Evolutionary conservation across 2,888 invertebrate species (phyloP), one percentile per base, ranked within the genome.

Genomic region (Pristionchus mayeri): DNA sequence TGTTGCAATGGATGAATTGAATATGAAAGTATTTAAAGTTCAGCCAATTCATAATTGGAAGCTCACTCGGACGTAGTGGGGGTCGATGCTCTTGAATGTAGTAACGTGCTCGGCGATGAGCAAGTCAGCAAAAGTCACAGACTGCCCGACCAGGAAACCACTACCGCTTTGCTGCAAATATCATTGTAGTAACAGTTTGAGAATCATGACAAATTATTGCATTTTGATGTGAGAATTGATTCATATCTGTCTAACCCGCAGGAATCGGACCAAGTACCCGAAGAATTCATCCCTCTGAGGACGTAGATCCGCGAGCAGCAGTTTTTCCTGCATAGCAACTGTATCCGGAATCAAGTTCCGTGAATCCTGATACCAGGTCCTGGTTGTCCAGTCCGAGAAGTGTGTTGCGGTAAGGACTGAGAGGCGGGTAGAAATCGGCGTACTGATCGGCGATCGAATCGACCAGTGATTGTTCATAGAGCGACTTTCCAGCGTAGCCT

Each of bases 101-200:
- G 84, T 50, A n/a, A 84, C 84, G 54, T 84, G 84, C 44, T 84
- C 84, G 4, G 84, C 84, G 6, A 84, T 50, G 21, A 84, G 71
- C 24, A 84, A 54, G 54, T 84, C 84, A 21, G 75, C 84, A 18
- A 16, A 84, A 11, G 84, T 84, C 16, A 84, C 84, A 3, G 84
- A 37, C 37, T 84, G 44, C 2, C 84, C 84, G 7, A 84, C 84
- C 37, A 84, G 84, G 75, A 84, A 84, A 3, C 84, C 84, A 37
- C 71, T 75, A n/a, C 75, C 52, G 75, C 75, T 84, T 16, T n/a
- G n/a, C 84, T 75, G n/a, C 3, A 82, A 18, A 37, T 4, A 63
- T 57, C 54, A 60, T n/a, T n/a, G n/a, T n/a, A 63, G 34, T 30
- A 75, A 44, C 48, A 48, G 16, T 27, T 34, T 48, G 1, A 30